Base-by-base conservation (phyloP, 1,140 invertebrate species). In the Trialeurodes vaporariorum region DNA sequence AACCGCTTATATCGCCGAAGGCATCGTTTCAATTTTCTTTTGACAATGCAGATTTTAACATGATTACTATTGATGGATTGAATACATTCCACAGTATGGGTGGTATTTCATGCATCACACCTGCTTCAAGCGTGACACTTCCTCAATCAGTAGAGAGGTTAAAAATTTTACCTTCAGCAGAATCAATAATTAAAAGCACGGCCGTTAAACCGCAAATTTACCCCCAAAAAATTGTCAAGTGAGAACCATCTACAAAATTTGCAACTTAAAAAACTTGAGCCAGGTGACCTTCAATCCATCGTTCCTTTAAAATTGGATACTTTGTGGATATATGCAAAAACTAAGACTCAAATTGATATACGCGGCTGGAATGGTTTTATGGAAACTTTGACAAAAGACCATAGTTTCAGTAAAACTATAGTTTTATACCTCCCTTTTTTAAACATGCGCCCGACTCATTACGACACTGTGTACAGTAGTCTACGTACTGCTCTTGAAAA, bases 21-120 rank as follows among this genome's bases (percentile, higher is more conserved):
- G 63, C 70, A 64, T 73, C 72, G 65, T 68, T 60, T 64, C 73
- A 74, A 69, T 75, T 75, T 66, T 67, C 71, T 63, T 75, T 71
- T 34, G 73, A 75, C 59, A 75, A 75, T 64, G 74, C 74, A 22
- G 73, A 76, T 68, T 65, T 69, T 61, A 75, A 74, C 67, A 64
- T 65, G 9, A 49, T 68, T 25, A 76, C 74, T 34, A 23, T 75
- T 27, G 72, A 74, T 69, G 73, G 73, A 21, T 25, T 63, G 22
- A 70, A 71, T 40, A 74, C 73, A 49, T 73, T 76, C 65, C 75
- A 76, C 67, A 60, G 40, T 13, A 75, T 75, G 73, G 73, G 71
- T 24, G 70, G 71, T 21, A 72, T 73, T 25, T n/a, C 27, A 24
- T 69, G 64, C 67, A 63, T 71, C n/a, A 72, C 72, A 40, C 67